A percentile compares a stretch with the other conserved stretches of the same genome.
phyloP scores from a whole-genome alignment of 2,888 invertebrate genomes.

The Dryobota labecula region DNA sequence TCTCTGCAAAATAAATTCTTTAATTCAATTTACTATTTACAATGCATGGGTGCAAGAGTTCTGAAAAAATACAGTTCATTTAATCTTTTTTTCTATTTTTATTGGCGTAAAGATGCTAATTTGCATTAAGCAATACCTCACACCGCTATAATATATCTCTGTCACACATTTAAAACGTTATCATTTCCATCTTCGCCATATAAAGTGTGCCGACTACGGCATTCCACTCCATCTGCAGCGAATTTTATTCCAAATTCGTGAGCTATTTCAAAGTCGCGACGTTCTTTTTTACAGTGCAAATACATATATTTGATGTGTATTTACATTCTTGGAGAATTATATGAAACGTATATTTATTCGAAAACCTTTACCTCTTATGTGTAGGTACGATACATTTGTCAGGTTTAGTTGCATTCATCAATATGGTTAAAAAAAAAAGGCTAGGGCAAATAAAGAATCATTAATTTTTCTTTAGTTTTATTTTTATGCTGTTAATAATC shows the following conservation, averaged over 20 bases:
- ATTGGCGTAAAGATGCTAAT: conserved; percentile 41
- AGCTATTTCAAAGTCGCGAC: conserved; percentile 68
- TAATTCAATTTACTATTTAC: background rate
- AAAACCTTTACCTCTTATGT: conserved; percentile 19
- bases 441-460: background rate
- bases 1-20: background rate
- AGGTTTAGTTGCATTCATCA: conserved; percentile 4
- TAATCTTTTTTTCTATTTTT: conserved; percentile 21
- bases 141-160: conserved; percentile 58
- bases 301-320: conserved; percentile 48
- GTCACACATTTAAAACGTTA: conserved; percentile 63
- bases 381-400: too few relatives aligned
- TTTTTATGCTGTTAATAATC: background rate
- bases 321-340: conserved; percentile 37
- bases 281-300: conserved; percentile 58
- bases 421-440: background rate
- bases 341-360: conserved; percentile 12
- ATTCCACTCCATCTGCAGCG: conserved; percentile 72
- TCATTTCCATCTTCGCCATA: conserved; percentile 68
- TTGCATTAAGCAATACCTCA: conserved; percentile 52
- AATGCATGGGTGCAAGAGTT: background rate
- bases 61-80: conserved; percentile 4
- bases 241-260: conserved; percentile 76
- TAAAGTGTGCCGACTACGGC: conserved; percentile 60
- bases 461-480: background rate